Conservation (phyloP, 2,113 vertebrate species). For the Eurystomus gularis region DNA sequence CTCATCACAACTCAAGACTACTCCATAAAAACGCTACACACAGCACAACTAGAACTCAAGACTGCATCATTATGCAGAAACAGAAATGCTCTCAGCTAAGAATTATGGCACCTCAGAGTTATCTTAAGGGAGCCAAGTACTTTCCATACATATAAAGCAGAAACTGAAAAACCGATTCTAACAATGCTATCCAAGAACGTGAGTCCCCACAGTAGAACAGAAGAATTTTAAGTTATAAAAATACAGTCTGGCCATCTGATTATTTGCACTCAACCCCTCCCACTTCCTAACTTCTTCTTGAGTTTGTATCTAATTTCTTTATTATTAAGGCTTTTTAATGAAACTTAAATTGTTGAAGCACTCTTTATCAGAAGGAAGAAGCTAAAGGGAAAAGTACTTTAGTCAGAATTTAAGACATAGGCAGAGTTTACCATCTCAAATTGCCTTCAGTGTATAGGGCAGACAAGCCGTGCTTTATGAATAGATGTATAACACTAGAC, state of each 20-base stretch:
- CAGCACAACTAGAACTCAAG: background rate
- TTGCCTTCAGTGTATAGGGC: background rate
- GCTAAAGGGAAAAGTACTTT: background rate
- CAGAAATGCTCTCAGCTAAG: background rate
- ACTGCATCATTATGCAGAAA: background rate
- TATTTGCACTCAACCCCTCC: background rate
- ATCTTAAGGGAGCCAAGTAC: background rate
- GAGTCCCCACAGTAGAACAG: background rate
- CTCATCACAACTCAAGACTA: conserved; percentile 16
- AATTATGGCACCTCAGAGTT: background rate
- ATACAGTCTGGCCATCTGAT: background rate
- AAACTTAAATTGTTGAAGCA: background rate
- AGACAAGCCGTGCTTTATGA: background rate
- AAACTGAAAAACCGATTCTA: background rate
- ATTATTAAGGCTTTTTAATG: background rate
- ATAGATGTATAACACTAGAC: background rate
- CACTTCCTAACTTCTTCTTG: background rate
- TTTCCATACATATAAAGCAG: background rate
- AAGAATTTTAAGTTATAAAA: conserved; percentile 1
- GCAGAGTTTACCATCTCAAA: background rate
- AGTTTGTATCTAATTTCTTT: background rate
- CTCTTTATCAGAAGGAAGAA: background rate
- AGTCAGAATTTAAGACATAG: background rate
- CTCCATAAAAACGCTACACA: background rate
- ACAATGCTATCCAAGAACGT: background rate